Percentiles rank a stretch among this genome's conserved stretches.
Conservation (phyloP, 92 coral and sea anemone genomes). For the Phenganax stokvisi region DNA sequence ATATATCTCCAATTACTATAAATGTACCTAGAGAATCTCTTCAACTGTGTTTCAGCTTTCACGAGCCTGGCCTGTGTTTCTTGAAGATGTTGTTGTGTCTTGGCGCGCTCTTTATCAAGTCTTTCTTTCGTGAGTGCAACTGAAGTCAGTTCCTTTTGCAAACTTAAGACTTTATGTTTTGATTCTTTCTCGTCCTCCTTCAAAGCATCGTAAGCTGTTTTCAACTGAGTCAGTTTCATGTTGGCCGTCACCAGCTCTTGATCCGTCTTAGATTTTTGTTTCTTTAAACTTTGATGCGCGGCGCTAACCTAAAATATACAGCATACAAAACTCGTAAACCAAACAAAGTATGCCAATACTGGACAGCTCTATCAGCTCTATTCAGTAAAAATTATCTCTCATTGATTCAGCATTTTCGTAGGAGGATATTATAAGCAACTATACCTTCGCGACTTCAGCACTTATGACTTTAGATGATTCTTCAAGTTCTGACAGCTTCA, state of each 20-base stretch:
- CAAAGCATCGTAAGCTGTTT: constrained; percentile 63
- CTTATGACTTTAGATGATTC: constrained; percentile 54
- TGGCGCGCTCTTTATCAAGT: constrained; percentile 20
- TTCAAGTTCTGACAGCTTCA: constrained; percentile 62
- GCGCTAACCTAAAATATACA: constrained; percentile 51
- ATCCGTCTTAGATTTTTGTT: constrained; percentile 72
- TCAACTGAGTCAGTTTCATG: constrained; percentile 68
- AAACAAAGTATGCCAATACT: too few species aligned
- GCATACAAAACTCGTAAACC: too few species aligned
- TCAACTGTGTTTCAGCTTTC: constrained; percentile 69
- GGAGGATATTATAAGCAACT: not conserved
- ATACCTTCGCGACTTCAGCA: constrained; percentile 14
- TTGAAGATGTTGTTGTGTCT: constrained; percentile 10
- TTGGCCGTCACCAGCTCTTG: constrained; percentile 71
- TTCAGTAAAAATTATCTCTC: too few species aligned
- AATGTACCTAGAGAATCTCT: constrained; percentile 24
- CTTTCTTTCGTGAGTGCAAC: constrained; percentile 9
- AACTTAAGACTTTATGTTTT: constrained; percentile 64
- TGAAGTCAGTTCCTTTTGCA: constrained; percentile 61
- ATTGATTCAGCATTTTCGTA: not conserved
- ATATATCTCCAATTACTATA: too few species aligned
- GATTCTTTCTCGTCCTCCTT: constrained; percentile 62
- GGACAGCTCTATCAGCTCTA: too few species aligned
- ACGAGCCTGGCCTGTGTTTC: constrained; percentile 35
- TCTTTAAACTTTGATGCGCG: constrained; percentile 69